Evolutionary conservation across 1,140 invertebrate genomes (phyloP), one percentile per base, ranked within the genome.

Genomic region (Portunus trituberculatus): DNA sequence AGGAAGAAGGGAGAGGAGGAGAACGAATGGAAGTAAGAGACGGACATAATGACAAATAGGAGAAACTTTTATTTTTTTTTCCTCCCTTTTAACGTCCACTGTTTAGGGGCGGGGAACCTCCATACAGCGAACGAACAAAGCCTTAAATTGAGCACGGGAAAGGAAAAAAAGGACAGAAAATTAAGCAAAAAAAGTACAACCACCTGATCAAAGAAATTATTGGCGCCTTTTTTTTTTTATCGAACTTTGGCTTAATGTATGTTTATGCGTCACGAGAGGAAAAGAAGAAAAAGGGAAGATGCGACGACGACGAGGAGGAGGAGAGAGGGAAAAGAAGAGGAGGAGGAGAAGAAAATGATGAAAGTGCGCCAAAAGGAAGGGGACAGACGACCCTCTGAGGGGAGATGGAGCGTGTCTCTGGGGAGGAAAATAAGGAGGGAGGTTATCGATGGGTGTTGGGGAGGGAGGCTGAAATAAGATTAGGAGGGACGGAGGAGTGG

Each of bases 381-480:
- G 46, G 31, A 39, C 20, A 39, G 87, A 88, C 46, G 39, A 86
- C 89, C 48, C 89, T 52, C 29, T 25, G 46, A 28, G 31, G n/a
- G 76, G 29, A 91, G 29, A 91, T 91, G 90, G 20, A 91, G 52
- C 39, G 59, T 67, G 48, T 83, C 52, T 76, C 91, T 83, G n/a
- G 91, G 84, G 92, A 86, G 48, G 67, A 93, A 93, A 86, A 86
- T 93, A 93, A 92, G 91, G 48, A 76, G 91, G 31, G 91, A 92
- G 83, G 91, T 83, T 92, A 92, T 92, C 91, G 91, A 92, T 92
- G 91, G 91, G 91, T 83, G 59, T 39, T 92, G 91, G 67, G 91
- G 31, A 92, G 59, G 91, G 91, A 83, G 91, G 28, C 76, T 83
- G 67, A 83, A 92, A 92, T 92, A 92, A 82, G 67, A 92, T 92